Percentiles rank a stretch among this genome's conserved stretches.
Conservation (phyloP, 2,888 invertebrate genomes). For the Hirtodrosophila duncani region DNA sequence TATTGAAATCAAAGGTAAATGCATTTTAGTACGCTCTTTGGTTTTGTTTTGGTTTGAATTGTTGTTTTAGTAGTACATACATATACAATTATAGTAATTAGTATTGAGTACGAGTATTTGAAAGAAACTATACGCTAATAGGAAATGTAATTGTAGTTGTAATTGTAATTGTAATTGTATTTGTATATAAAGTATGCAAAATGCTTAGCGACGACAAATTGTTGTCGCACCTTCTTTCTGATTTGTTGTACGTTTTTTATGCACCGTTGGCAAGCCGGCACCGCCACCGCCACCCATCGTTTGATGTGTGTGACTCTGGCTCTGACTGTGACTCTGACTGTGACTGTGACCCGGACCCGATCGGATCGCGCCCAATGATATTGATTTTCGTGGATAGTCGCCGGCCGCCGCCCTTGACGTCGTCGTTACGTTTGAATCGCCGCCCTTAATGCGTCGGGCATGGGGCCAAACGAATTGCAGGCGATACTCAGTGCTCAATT, state of each 20-base stretch:
- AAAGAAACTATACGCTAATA: slow-evolving; percentile 69
- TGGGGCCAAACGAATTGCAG: slow-evolving; percentile 94
- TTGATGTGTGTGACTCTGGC: slow-evolving; percentile 65
- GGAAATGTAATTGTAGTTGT: slow-evolving; percentile 37
- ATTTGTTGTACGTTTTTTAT: slow-evolving; percentile 83
- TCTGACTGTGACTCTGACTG: slow-evolving; percentile 21
- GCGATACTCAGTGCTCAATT: slow-evolving; percentile 91
- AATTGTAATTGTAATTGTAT: slow-evolving; percentile 23
- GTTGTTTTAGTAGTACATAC: slow-evolving; percentile 37
- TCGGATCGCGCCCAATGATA: slow-evolving; percentile 92
- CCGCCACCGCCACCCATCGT: slow-evolving; percentile 53
- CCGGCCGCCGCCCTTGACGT: slow-evolving; percentile 65
- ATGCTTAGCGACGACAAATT: slow-evolving; percentile 78
- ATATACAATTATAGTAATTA: slow-evolving; percentile 40
- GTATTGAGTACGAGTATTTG: too few relatives aligned
- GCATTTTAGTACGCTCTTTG: slow-evolving; percentile 28
- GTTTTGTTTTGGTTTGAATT: slow-evolving; percentile 8
- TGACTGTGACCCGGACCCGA: slow-evolving; percentile 76
- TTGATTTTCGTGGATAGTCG: slow-evolving; percentile 86
- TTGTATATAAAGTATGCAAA: slow-evolving; percentile 26
- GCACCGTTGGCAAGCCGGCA: slow-evolving; percentile 80
- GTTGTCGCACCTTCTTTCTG: slow-evolving; percentile 79
- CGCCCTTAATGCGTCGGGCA: slow-evolving; percentile 79
- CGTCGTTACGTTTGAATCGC: slow-evolving; percentile 79
- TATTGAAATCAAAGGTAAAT: slow-evolving; percentile 46